Evolutionary conservation across 2,888 invertebrate genomes (phyloP).

Genomic region (Synanthedon andrenaeformis): DNA sequence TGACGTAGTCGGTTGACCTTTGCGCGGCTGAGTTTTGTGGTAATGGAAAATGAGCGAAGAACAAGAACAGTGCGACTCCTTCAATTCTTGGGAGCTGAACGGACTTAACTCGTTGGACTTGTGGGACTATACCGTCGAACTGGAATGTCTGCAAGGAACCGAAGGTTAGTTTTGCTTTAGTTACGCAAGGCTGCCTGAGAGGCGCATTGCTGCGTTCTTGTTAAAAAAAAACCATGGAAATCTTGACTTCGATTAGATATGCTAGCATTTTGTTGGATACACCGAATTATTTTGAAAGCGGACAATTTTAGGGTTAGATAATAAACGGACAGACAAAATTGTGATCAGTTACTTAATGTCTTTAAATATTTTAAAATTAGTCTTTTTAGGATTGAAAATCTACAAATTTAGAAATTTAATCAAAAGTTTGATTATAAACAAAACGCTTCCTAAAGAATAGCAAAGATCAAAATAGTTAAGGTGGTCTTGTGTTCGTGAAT

Average conservation of each 20-base stretch:
- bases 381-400: no score
- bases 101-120: slow-evolving; percentile 80
- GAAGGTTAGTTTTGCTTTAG: slow-evolving; percentile 72
- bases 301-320: neutral
- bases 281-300: neutral
- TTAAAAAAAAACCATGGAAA: slow-evolving; percentile 36
- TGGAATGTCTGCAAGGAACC: slow-evolving; percentile 82
- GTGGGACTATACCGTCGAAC: slow-evolving; percentile 88
- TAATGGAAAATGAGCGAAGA: slow-evolving; percentile 54
- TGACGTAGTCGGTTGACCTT: slow-evolving; percentile 31
- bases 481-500: no score
- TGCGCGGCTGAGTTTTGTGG: slow-evolving; percentile 14
- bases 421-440: no score
- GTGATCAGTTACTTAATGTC: no score
- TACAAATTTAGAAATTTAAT: no score
- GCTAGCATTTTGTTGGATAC: slow-evolving; percentile 11
- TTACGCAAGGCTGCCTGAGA: slow-evolving; percentile 47
- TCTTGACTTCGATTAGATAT: slow-evolving; percentile 22
- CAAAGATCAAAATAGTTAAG: no score
- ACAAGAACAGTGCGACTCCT: slow-evolving; percentile 52
- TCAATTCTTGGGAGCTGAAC: slow-evolving; percentile 66
- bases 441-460: no score
- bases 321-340: no score
- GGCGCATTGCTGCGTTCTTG: slow-evolving; percentile 17
- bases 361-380: no score